Conservation (phyloP, 2,797 vertebrate genomes). For the Spondyliosoma cantharus region DNA sequence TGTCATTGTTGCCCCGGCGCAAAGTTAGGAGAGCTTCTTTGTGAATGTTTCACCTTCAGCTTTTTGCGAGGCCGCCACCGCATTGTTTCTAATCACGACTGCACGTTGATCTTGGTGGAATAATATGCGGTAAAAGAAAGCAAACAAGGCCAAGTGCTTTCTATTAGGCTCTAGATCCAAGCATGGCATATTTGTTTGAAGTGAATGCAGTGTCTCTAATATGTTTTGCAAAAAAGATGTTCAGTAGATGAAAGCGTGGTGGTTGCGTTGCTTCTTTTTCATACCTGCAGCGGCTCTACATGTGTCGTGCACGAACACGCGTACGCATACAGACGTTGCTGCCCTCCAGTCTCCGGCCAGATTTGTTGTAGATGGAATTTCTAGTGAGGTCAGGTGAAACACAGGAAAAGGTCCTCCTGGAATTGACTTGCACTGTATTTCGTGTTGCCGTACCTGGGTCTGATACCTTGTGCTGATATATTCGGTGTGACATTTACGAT, state of each 20-base stretch:
- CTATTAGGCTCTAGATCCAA: not conserved
- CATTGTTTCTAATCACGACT: conserved; percentile 34
- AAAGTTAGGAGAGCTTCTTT: conserved; percentile 53
- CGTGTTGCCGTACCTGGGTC: conserved; percentile 45
- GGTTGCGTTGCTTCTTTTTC: not conserved
- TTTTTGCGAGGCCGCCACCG: conserved; percentile 40
- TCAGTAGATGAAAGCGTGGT: not conserved
- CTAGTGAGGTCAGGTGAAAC: conserved; percentile 48
- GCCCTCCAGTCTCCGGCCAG: conserved; percentile 33
- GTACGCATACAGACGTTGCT: conserved; percentile 14
- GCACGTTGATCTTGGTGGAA: conserved; percentile 18
- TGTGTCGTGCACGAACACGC: not conserved
- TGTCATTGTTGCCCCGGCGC: conserved; percentile 70
- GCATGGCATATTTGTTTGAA: not conserved
- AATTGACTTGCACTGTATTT: conserved; percentile 53
- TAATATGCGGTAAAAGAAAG: conserved; percentile 13
- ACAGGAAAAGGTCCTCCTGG: conserved; percentile 23
- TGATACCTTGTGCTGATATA: conserved; percentile 72
- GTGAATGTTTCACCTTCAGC: conserved; percentile 75
- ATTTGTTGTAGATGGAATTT: conserved; percentile 59
- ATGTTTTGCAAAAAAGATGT: not conserved
- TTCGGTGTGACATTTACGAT: conserved; percentile 73
- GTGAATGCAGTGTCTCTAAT: not conserved
- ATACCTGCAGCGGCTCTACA: conserved; percentile 17
- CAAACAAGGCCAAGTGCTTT: conserved; percentile 2